Conservation (phyloP, 2,888 invertebrate genomes). For the Eilema caniola region DNA sequence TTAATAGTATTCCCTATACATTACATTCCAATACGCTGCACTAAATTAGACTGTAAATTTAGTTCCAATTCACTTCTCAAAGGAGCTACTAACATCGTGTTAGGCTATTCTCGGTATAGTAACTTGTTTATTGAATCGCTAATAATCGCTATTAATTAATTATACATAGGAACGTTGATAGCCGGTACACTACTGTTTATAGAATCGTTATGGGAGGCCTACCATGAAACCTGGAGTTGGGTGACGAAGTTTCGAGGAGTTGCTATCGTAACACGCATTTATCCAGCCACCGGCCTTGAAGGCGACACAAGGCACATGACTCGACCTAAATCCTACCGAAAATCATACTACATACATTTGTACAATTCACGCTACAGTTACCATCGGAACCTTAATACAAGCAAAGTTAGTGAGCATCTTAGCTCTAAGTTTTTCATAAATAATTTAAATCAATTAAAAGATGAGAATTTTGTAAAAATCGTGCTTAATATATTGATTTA, state of each 20-base stretch:
- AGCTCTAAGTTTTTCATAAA: too few species aligned
- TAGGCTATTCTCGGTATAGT: constrained; percentile 40
- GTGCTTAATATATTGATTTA: too few species aligned
- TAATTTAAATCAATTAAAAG: too few species aligned
- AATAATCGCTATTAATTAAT: constrained; percentile 50
- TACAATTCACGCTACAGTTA: too few species aligned
- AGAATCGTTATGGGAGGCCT: constrained; percentile 6
- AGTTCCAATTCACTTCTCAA: constrained; percentile 12
- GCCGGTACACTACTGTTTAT: constrained; percentile 16
- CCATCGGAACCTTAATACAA: too few species aligned
- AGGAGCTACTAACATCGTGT: constrained; percentile 31
- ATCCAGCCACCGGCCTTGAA: not conserved
- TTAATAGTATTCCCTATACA: not conserved
- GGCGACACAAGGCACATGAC: not conserved
- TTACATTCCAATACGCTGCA: not conserved
- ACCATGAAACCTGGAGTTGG: not conserved
- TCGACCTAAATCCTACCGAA: not conserved
- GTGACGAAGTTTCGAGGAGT: not conserved
- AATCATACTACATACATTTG: too few species aligned
- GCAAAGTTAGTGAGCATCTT: too few species aligned
- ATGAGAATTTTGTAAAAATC: too few species aligned
- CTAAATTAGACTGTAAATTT: not conserved
- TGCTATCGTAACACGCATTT: not conserved
- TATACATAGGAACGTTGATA: constrained; percentile 34
- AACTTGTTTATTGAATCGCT: constrained; percentile 42